Evolutionary conservation across 2,888 invertebrate genomes (phyloP), one percentile per base, ranked within the genome.

Genomic region (Amiota minor): DNA sequence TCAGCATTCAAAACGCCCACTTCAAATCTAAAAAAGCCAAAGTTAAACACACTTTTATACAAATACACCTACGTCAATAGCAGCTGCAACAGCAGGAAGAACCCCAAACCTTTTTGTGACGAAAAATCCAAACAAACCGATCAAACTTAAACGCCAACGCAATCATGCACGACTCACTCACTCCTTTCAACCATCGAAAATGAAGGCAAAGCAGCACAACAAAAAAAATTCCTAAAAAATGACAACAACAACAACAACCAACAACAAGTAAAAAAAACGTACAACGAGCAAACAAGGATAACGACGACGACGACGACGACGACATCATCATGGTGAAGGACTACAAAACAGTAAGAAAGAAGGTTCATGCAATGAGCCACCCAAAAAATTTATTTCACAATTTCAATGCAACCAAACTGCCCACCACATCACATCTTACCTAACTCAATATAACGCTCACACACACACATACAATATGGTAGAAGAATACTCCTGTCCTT

Each of bases 371-470:
- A 82, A 35, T 35, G 35, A 35, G 74, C 84, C 85, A 82, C 86
- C 86, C 83, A 84, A 86, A 86, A 83, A 83, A 85, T 81, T 81
- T 81, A 84, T 84, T 86, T 85, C 85, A 86, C 86, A 85, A 85
- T 86, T 86, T 85, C 81, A 77, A 81, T 77, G 80, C 78, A 78
- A 74, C 74, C 76, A 78, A 70, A 69, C 69, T 23, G 23, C 3
- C 23, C 23, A 23, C 23, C 35, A 35, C 35, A 35, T 6, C 35
- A 35, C 35, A 35, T 45, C 46, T 10, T 56, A 9, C 16, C 16
- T 16, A 18, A 8, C n/a, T 10, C 50, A 50, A 50, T n/a, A n/a
- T 18, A 9, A 65, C 71, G 71, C 80, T 56, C 61, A 83, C 77
- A 79, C 79, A 77, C 81, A 79, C 81, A 81, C 80, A 35, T 8